Evolutionary conservation across 2,797 vertebrate species (phyloP), one percentile per base, ranked within the genome.

Genomic region (Paguma larvata): DNA sequence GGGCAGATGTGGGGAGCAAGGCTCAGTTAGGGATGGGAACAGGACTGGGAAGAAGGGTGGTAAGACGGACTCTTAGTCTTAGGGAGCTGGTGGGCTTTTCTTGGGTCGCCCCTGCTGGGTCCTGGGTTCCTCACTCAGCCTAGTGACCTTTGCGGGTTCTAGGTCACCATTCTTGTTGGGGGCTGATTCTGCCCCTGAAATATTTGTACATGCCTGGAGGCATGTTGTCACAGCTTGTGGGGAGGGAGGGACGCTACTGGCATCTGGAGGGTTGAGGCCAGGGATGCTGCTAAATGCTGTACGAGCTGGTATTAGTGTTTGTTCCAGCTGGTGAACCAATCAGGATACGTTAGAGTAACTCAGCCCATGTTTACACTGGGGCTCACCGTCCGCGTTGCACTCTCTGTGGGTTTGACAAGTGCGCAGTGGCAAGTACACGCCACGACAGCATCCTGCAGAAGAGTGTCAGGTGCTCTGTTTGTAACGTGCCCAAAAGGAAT

Each of bases 191-290:
- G 27, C 9, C 73, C 14, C 2, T 14, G 27, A 34, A 27, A 67
- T 46, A 32, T 14, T n/a, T 65, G n/a, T 1, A 18, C 70, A 18
- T 32, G 11, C 11, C 21, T 27, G 5, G 62, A 78, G 48, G 72
- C 25, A 25, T 0, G 15, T n/a, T 78, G 6, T 68, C 53, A 5
- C 0, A 0, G 34, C 18, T 75, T 30, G 16, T 8, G 2, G 10
- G 8, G 0, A 10, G 27, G 13, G 13, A 59, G 0, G 25, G n/a
- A 62, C 51, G 44, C 8, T 75, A 5, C 68, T 13, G 27, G 56
- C n/a, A 13, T 75, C 56, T 65, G 3, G n/a, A 18, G 5, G 56
- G 56, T 13, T 41, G 30, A n/a, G 38, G 19, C 38, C 30, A 75
- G 8, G 30, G 19, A 46, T 88, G 30, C 53, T 62, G 85, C 30